Evolutionary conservation across 2,888 invertebrate genomes (phyloP), one percentile per base, ranked within the genome.

Genomic region (Alloscopus bannaensis): DNA sequence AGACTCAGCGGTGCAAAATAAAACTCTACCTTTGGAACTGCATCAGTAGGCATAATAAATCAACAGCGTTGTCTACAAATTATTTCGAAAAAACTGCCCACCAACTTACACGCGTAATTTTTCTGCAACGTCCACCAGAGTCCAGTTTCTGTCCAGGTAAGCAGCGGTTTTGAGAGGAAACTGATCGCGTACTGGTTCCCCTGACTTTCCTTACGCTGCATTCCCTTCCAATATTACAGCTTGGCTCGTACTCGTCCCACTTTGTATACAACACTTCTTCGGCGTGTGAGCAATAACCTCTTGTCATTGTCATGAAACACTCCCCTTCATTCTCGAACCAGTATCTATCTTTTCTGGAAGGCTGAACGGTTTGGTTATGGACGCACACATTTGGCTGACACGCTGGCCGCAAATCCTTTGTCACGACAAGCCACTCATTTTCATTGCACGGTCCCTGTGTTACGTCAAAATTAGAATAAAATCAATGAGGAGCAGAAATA

Each of bases 341-440:
- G 70, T 82, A 85, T 57, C 81, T 68, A 47, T 73, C 80, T 31
- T 76, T 80, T 26, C 71, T 52, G 2, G 83, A 83, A 16, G 84
- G 85, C 36, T 75, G 66, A 26, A 42, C 18, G 6, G 71, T 66
- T 78, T 75, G 66, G 20, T 81, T 75, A 13, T 66, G 59, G n/a
- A 65, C 36, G 68, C 85, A 85, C 13, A 75, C 72, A 66, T 84
- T 85, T 36, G 45, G 65, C 65, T 70, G 65, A 60, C 85, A 85
- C 20, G 59, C 65, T n/a, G 84, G 81, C 16, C n/a, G 29, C 22
- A 68, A 50, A 70, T 65, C 60, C 28, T 22, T 55, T 16, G 80
- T 72, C 68, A 83, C 81, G n/a, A 83, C 79, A 0, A 85, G 50
- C 85, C 85, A 85, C 68, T 85, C 84, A n/a, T 81, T 76, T 13